A percentile compares a stretch with the other conserved stretches of the same genome.
phyloP scores from a whole-genome alignment of 2,888 invertebrate species.

The Augiades crinisus region DNA sequence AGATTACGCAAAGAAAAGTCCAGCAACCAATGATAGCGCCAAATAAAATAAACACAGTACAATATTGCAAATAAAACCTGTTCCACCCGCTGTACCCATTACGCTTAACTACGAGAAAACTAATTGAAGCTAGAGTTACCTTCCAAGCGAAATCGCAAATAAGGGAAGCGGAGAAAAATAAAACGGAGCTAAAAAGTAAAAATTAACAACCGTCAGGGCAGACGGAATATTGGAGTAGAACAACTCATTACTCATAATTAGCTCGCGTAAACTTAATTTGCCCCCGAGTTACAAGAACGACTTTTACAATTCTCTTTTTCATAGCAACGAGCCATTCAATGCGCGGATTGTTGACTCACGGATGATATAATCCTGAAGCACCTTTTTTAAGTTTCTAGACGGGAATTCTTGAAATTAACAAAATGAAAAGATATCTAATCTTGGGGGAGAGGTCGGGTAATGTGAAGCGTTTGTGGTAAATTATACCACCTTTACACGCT shows the following conservation, averaged over 20 bases:
- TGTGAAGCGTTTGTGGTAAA: no score
- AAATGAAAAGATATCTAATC: no score
- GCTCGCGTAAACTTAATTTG: conserved; percentile 60
- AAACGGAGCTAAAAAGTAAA: conserved; percentile 34
- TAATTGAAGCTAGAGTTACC: conserved; percentile 38
- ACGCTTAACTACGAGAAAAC: conserved; percentile 38
- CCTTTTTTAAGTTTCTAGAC: no score
- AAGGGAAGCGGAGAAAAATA: conserved; percentile 36
- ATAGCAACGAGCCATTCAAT: conserved; percentile 7
- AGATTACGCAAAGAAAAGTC: not conserved
- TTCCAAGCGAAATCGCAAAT: conserved; percentile 36
- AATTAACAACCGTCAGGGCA: conserved; percentile 45
- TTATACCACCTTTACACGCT: no score
- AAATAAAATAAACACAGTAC: conserved; percentile 15
- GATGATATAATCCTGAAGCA: not conserved
- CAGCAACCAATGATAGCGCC: not conserved
- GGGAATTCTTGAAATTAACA: no score
- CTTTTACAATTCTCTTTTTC: conserved; percentile 11
- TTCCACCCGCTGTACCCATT: conserved; percentile 26
- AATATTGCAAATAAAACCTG: conserved; percentile 9
- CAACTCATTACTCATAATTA: conserved; percentile 71
- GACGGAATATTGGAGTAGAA: conserved; percentile 51
- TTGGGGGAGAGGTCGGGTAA: no score
- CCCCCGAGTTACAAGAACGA: conserved; percentile 34
- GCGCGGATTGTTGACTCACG: conserved; percentile 4